These are phyloP conservation scores for Malurus melanocephalus DNA, from an alignment of 2,113 vertebrate genomes.

Conservation along the genomic window DNA sequence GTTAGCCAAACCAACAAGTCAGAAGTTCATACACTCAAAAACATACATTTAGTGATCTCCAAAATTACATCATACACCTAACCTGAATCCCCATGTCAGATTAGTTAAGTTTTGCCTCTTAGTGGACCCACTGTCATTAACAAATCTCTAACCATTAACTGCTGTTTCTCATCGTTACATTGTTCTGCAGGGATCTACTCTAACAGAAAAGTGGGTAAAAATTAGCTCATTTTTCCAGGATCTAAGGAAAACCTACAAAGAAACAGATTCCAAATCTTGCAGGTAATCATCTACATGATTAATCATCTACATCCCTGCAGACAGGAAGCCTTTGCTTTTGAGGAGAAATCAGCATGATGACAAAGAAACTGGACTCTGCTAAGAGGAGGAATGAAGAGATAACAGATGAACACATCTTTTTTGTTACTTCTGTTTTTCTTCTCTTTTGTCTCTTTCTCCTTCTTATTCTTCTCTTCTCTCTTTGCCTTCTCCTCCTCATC, in stretches of 20 bases:
- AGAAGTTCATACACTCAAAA: not conserved
- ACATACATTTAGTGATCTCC: not conserved
- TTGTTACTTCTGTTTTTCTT: not conserved
- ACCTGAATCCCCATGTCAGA: not conserved
- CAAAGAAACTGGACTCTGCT: not conserved
- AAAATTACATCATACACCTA: not conserved
- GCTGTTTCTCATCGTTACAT: not conserved
- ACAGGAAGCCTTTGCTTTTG: not conserved
- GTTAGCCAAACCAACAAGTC: not conserved
- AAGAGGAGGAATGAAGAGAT: not conserved
- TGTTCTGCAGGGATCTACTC: not conserved
- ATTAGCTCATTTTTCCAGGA: not conserved
- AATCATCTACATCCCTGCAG: not conserved
- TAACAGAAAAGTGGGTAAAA: not conserved
- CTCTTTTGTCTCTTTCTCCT: fast-evolving
- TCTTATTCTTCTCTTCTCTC: fast-evolving
- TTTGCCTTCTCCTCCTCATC: not conserved
- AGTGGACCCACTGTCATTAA: not conserved
- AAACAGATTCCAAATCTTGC: not conserved
- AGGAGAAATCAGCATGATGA: not conserved
- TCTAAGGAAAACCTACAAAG: not conserved
- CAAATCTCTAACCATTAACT: not conserved
- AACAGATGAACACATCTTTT: not conserved
- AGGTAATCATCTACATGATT: not conserved
- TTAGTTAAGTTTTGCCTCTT: not conserved